These are phyloP conservation scores for Halotydeus destructor DNA, from an alignment of 1,140 invertebrate genomes.

Conservation along the genomic window DNA sequence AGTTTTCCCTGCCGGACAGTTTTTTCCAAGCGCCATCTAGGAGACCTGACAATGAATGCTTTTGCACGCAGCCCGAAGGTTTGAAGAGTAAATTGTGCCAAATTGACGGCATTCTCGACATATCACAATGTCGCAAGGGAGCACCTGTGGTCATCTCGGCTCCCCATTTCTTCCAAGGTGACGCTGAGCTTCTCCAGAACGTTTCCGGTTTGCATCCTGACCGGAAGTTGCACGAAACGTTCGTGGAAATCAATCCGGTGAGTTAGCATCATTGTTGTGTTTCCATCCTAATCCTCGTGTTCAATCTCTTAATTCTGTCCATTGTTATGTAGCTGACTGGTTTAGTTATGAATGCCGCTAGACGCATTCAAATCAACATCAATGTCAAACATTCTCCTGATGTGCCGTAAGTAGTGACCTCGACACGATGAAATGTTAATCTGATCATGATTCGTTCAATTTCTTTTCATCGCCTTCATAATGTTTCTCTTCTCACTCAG, in stretches of 20 bases:
- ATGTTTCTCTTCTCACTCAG: not conserved
- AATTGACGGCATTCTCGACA: constrained; percentile 18
- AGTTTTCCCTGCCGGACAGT: constrained; percentile 16
- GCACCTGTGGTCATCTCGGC: constrained; percentile 21
- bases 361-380: constrained; percentile 8
- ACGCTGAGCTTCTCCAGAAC: constrained; percentile 17
- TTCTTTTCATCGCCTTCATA: not conserved
- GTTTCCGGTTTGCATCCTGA: constrained; percentile 15
- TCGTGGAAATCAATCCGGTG: constrained; percentile 20
- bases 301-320: too few relatives aligned
- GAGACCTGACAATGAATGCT: constrained; percentile 17
- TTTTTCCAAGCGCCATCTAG: constrained; percentile 10
- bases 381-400: not conserved
- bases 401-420: too few relatives aligned
- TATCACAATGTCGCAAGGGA: constrained; percentile 17
- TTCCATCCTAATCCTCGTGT: too few relatives aligned
- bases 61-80: constrained; percentile 14
- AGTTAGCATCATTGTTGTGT: too few relatives aligned
- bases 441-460: too few relatives aligned
- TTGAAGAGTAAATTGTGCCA: constrained; percentile 16
- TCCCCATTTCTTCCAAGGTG: constrained; percentile 21
- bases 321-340: constrained; percentile 14
- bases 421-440: too few relatives aligned
- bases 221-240: constrained; percentile 20
- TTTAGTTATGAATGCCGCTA: constrained; percentile 1